Percentiles rank a stretch among this genome's conserved stretches.
phyloP scores from a whole-genome alignment of 2,113 vertebrate species.

The Dicaeum eximium region DNA sequence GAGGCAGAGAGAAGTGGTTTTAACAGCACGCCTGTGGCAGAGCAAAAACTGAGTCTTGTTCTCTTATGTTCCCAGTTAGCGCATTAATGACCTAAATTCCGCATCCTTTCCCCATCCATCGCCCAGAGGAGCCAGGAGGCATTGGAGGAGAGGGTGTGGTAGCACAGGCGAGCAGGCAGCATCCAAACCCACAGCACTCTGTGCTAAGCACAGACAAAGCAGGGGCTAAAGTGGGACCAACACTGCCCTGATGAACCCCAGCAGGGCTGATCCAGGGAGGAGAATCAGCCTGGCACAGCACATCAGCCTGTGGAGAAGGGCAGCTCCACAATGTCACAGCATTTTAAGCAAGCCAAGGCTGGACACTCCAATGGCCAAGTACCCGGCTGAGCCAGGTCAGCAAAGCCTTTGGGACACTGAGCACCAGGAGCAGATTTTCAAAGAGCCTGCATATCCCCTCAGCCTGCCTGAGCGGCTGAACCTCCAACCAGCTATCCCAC shows the following conservation, averaged over 20 bases:
- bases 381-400: background rate
- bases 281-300: background rate
- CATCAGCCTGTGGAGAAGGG: background rate
- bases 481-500: background rate
- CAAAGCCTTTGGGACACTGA: background rate
- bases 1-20: background rate
- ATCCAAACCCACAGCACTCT: fast-evolving
- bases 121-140: background rate
- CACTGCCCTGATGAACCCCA: fast-evolving
- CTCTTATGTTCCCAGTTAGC: background rate
- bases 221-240: background rate
- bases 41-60: conserved; percentile 5
- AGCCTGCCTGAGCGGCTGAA: background rate
- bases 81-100: conserved; percentile 36
- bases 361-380: background rate
- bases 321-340: background rate
- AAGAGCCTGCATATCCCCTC: background rate
- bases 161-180: background rate
- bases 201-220: background rate
- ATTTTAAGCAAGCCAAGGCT: background rate
- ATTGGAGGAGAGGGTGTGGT: background rate
- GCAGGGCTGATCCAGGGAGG: background rate
- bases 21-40: background rate
- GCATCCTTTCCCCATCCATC: background rate
- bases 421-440: background rate